Percentiles rank a stretch among this genome's conserved stretches.
phyloP scores from a whole-genome alignment of 2,113 vertebrate species.

The Rana temporaria region DNA sequence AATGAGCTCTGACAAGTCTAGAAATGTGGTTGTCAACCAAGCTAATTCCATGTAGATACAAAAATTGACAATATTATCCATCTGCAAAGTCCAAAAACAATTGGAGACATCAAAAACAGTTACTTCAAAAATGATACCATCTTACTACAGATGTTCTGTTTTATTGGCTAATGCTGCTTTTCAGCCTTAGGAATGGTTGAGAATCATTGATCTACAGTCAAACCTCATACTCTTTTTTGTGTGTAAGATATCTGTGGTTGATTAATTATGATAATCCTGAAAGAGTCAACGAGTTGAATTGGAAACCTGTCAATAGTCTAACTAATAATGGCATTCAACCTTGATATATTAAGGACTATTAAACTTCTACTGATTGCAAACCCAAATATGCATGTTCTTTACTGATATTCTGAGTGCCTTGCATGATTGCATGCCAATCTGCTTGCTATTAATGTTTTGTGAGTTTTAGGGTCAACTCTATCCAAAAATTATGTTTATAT shows the following conservation, averaged over 20 bases:
- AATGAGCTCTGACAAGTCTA: conserved; percentile 56
- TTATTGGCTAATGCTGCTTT: no score
- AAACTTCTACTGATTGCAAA: conserved; percentile 63
- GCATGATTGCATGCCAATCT: conserved; percentile 64
- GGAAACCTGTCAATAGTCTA: conserved; percentile 30
- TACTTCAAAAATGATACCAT: no score
- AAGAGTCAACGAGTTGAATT: conserved; percentile 61
- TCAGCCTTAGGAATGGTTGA: neutral
- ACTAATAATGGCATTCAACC: conserved; percentile 57
- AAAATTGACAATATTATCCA: no score
- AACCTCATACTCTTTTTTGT: conserved; percentile 33
- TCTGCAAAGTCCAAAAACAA: no score
- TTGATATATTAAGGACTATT: conserved; percentile 64
- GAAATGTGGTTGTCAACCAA: conserved; percentile 55
- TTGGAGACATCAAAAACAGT: no score
- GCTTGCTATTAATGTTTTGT: conserved; percentile 9
- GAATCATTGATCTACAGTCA: conserved; percentile 26
- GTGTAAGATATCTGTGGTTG: conserved; percentile 53
- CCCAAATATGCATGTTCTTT: conserved; percentile 17
- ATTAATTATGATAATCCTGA: conserved; percentile 61
- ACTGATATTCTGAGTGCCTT: conserved; percentile 52
- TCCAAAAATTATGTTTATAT: no score
- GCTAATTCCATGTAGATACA: no score
- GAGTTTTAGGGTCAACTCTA: no score
- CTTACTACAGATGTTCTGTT: no score